Evolutionary conservation across 1,140 invertebrate species (phyloP).

Genomic region (Anoplolepis gracilipes): DNA sequence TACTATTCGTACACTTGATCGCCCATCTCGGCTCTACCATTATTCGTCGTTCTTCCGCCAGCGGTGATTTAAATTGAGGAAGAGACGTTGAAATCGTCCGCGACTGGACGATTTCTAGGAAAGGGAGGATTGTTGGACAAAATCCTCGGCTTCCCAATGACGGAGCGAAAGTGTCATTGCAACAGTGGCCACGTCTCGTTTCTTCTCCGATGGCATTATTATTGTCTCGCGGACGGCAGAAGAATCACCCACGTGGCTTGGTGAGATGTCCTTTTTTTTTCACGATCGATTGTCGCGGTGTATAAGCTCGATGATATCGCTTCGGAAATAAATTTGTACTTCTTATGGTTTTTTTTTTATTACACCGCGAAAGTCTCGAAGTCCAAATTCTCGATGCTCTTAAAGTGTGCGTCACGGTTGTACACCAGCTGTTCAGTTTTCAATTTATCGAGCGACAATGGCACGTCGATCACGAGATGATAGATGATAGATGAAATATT

Average conservation of each 20-base stretch:
- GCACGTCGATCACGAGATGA: neutral
- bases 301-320: conserved; percentile 27
- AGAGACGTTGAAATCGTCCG: neutral
- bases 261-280: conserved; percentile 24
- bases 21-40: conserved; percentile 84
- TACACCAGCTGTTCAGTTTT: neutral
- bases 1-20: conserved; percentile 78
- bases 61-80: neutral
- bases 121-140: neutral
- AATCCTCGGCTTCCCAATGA: neutral
- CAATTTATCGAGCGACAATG: neutral
- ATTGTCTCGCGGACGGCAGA: conserved; percentile 65
- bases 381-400: neutral
- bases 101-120: neutral
- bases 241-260: conserved; percentile 25
- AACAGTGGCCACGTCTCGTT: neutral
- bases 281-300: conserved; percentile 48
- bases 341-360: conserved; percentile 1
- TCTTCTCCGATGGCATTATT: conserved; percentile 43
- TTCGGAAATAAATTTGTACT: conserved; percentile 23
- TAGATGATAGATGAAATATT: neutral
- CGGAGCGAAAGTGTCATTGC: neutral
- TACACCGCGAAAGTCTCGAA: neutral
- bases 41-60: conserved; percentile 72
- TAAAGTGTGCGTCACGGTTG: conserved; percentile 4